Percentiles rank a stretch among this genome's conserved stretches.
phyloP scores from a whole-genome alignment of 1,140 invertebrate genomes.

The Laodelphax striatellus region DNA sequence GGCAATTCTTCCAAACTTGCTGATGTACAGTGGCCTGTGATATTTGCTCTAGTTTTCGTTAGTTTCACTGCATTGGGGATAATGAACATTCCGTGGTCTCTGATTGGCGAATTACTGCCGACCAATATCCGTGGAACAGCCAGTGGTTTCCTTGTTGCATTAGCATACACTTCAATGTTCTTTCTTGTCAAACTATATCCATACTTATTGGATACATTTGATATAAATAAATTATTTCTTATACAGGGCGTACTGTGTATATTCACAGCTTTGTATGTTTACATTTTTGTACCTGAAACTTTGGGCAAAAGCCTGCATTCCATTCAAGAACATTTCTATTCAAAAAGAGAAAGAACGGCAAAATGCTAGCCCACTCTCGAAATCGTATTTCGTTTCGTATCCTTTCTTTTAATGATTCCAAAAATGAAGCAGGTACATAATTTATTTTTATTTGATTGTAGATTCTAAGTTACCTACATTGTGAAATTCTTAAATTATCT shows the following conservation, averaged over 20 bases:
- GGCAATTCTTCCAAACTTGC: not conserved
- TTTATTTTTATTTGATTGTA: too few relatives aligned
- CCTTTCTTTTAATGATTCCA: too few relatives aligned
- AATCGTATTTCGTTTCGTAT: too few relatives aligned
- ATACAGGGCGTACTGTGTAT: constrained; percentile 45
- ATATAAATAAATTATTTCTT: constrained; percentile 43
- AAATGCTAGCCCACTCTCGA: too few relatives aligned
- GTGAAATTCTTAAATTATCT: too few relatives aligned
- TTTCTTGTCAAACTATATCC: constrained; percentile 49
- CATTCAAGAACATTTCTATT: constrained; percentile 35
- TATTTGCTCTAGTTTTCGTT: constrained; percentile 38
- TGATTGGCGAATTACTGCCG: constrained; percentile 37
- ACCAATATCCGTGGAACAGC: constrained; percentile 35
- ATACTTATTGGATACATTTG: constrained; percentile 35
- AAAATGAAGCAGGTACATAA: too few relatives aligned
- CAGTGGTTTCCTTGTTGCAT: constrained; percentile 41
- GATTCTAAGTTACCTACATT: too few relatives aligned
- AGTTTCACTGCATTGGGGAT: constrained; percentile 41
- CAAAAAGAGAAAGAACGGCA: not conserved
- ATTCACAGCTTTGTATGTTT: constrained; percentile 42
- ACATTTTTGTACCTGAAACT: constrained; percentile 58
- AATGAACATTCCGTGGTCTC: constrained; percentile 48
- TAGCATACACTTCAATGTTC: constrained; percentile 52
- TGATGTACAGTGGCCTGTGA: constrained; percentile 18
- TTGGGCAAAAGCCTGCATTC: constrained; percentile 49